Base-by-base conservation (phyloP, 1,140 invertebrate genomes). In the Cydia pomonella region DNA sequence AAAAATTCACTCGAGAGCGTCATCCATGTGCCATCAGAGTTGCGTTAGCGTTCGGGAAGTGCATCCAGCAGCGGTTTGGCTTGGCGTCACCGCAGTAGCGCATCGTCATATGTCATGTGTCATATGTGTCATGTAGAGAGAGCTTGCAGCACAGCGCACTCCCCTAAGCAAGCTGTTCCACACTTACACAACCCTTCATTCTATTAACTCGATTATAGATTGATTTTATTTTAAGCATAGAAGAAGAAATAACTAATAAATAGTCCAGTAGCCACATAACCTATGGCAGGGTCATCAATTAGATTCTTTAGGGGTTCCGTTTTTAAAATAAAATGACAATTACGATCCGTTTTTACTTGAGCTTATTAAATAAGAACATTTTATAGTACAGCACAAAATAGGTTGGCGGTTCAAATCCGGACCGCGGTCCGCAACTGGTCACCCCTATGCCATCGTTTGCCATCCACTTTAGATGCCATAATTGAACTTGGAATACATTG, bases 21-120 rank as follows among this genome's bases (percentile, higher is more conserved):
- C 89, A 90, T 91, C 85, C 89, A 89, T 90, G 89, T 90, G 89
- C 89, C 89, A 91, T 89, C 80, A 83, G 80, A 75, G 78, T 85
- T 87, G 84, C 79, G 79, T 82, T 81, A 80, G 80, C 27, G 73
- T 53, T 47, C 47, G 50, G 44, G 72, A 73, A 47, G 41, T 53
- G 50, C 72, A 50, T 27, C 38, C 47, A 73, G 72, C 6, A 5
- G 25, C 63, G 63, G 27, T 1, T 13, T 21, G 63, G 13, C 63
- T 27, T 29, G 63, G 23, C 27, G 63, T 64, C 63, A 64, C 63
- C 63, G 76, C 72, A 77, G 64, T 77, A 81, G 80, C 53, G 73
- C 73, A 74, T 76, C 78, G 78, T 78, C 82, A 75, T 78, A 21
- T 53, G 50, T 53, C 50, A 53, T 47, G 50, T 59, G 53, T 59